Base-by-base conservation (phyloP, 2,797 vertebrate species). In the Eulemur mongoz region DNA sequence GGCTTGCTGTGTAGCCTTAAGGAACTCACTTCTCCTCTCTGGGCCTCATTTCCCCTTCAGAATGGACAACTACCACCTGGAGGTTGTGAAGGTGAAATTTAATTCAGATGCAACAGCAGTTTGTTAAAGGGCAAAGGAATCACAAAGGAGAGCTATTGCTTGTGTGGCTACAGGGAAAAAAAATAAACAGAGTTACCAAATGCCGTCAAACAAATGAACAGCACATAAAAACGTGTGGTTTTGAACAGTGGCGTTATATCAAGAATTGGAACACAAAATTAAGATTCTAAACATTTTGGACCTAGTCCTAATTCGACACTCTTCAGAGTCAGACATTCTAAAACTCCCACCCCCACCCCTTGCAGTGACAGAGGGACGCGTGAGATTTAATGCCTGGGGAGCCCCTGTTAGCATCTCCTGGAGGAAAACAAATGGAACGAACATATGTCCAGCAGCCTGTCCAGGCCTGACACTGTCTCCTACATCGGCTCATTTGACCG, bases 361-460 rank as follows among this genome's bases (percentile, higher is more conserved):
- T 4, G 17, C 40, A 35, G 17, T 0, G 6, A 15, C 27, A 3
- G 4, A 7, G 22, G 27, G 4, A n/a, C 8, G 3, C 1, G 0
- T 43, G 63, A 35, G 76, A 65, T 20, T 35, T n/a, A 15, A 17
- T 1, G 2, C 1, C 7, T 35, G 5, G 4, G 30, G 43, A 35
- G 13, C 11, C 27, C 57, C 4, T n/a, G 0, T 6, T 18, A 8
- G 8, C 13, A 8, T 25, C 2, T 45, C 38, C 3, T 0, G 4
- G 43, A 32, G 30, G 48, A 9, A 35, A 73, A 5, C 69, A 61
- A 52, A 59, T 0, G 32, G 14, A 32, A 52, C 3, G 27, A 67
- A 38, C 32, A 32, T 20, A 40, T 2, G 2, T 48, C 17, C 11
- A 30, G 2, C 27, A 14, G 25, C 63, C 63, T 91, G 45, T 82